These are phyloP conservation scores for Tautogolabrus adspersus DNA, from an alignment of 2,113 vertebrate species.

Conservation along the genomic window DNA sequence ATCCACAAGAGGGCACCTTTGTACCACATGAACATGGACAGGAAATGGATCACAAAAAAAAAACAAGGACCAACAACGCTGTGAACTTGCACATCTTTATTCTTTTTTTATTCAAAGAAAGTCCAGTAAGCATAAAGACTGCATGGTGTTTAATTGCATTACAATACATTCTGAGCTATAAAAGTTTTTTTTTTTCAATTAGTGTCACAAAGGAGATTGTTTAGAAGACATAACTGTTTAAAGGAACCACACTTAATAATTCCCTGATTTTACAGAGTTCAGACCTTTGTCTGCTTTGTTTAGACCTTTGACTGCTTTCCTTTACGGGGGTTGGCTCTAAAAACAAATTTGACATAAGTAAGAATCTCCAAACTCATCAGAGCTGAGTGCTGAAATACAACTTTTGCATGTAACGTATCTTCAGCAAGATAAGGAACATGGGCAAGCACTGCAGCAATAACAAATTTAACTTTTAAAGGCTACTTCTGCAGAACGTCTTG, in stretches of 20 bases:
- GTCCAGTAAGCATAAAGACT: slow-evolving; percentile 87
- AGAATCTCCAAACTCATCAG: slow-evolving; percentile 21
- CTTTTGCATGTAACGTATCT: slow-evolving; percentile 7
- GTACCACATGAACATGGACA: neutral
- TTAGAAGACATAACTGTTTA: slow-evolving; percentile 81
- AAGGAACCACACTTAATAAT: slow-evolving; percentile 83
- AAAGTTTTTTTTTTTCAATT: slow-evolving; percentile 81
- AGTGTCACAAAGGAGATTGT: slow-evolving; percentile 82
- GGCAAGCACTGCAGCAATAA: slow-evolving; percentile 50
- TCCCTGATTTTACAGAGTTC: slow-evolving; percentile 87
- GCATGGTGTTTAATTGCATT: slow-evolving; percentile 85
- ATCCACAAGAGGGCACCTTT: slow-evolving; percentile 69
- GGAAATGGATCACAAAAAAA: neutral
- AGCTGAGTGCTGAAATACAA: slow-evolving; percentile 34
- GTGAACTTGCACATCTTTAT: slow-evolving; percentile 82
- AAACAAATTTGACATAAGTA: slow-evolving; percentile 42
- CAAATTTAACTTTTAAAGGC: slow-evolving; percentile 39
- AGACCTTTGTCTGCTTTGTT: slow-evolving; percentile 70
- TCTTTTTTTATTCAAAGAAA: slow-evolving; percentile 84
- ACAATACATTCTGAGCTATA: slow-evolving; percentile 88
- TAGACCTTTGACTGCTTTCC: slow-evolving; percentile 55
- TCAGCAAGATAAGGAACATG: slow-evolving; percentile 39
- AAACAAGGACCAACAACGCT: slow-evolving; percentile 39
- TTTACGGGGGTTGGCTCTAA: slow-evolving; percentile 43
- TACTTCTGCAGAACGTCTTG: slow-evolving; percentile 27